Percentiles rank a stretch among this genome's conserved stretches.
Conservation (phyloP, 64 coral and sea anemone species). For the Acropora yongei region DNA sequence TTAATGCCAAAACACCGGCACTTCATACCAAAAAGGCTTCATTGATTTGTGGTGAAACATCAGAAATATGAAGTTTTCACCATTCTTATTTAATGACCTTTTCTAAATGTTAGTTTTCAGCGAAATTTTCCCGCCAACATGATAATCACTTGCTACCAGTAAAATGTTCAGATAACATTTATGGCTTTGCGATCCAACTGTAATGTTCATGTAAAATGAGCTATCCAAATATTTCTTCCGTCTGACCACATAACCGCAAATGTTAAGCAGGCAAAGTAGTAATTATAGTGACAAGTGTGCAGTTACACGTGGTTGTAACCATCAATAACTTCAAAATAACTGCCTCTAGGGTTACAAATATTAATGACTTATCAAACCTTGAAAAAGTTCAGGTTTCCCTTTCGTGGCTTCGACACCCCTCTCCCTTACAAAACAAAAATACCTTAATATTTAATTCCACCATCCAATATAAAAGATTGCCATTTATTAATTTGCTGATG, state of each 20-base stretch:
- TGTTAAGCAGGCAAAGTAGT: too few relatives aligned
- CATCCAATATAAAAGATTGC: neutral
- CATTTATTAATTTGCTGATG: neutral
- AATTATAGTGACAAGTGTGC: too few relatives aligned
- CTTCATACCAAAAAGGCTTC: too few relatives aligned
- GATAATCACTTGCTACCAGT: too few relatives aligned
- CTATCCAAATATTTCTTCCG: too few relatives aligned
- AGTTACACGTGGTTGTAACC: conserved; percentile 8
- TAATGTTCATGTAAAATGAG: too few relatives aligned
- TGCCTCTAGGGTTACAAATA: neutral
- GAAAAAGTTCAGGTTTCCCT: neutral
- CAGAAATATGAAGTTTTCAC: neutral
- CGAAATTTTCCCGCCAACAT: too few relatives aligned
- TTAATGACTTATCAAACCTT: neutral
- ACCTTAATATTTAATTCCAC: neutral
- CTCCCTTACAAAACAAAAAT: neutral
- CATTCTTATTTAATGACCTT: too few relatives aligned
- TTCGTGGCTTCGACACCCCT: neutral
- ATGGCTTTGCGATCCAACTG: too few relatives aligned
- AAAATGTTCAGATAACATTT: too few relatives aligned
- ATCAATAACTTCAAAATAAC: neutral
- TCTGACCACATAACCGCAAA: too few relatives aligned
- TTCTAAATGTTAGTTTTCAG: too few relatives aligned
- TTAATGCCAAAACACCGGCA: neutral
- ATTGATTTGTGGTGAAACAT: neutral